Evolutionary conservation across 2,113 vertebrate genomes (phyloP), one percentile per base, ranked within the genome.

Genomic region (Oceanites oceanicus): DNA sequence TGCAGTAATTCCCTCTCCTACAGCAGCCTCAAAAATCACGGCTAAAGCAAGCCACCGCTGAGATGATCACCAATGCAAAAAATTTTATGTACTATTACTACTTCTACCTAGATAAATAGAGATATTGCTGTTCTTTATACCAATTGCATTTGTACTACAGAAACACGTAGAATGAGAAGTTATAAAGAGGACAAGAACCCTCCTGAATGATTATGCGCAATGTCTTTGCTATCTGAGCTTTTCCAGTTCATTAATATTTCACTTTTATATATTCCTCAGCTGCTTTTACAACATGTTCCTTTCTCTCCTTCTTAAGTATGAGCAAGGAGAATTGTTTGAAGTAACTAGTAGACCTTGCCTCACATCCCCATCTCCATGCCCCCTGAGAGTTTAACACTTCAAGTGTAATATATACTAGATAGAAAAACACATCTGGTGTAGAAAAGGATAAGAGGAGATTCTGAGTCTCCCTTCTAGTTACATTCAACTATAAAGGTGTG

Each of bases 201-300:
- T 95, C 68, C 86, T 67, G 50, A 94, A 97, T 53, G 42, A 89
- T 91, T 83, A 96, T 45, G 71, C 1, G 14, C 87, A 53, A 91
- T 3, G 49, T 88, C 93, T 97, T 62, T 62, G 86, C 93, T 89
- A 86, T 81, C 85, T 80, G 58, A 95, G 97, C 94, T 95, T 94
- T 95, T 96, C 87, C 80, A 86, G 82, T 81, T 95, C 94, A 97
- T 97, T 97, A 97, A 97, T 97, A 97, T 97, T 97, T 97, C 96
- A 95, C 96, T 97, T 96, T 96, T 92, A 97, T 97, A 97, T 95
- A 97, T 96, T 94, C 92, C 80, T 95, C 88, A 79, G 87, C 94
- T 85, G 88, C 88, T 95, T 95, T 95, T 94, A 96, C 94, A 96
- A 80, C 79, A 63, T 96, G 96, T 85, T 96, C 76, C 66, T 91